phyloP scores from a whole-genome alignment of 2,888 invertebrate genomes.

The Merodon equestris region DNA sequence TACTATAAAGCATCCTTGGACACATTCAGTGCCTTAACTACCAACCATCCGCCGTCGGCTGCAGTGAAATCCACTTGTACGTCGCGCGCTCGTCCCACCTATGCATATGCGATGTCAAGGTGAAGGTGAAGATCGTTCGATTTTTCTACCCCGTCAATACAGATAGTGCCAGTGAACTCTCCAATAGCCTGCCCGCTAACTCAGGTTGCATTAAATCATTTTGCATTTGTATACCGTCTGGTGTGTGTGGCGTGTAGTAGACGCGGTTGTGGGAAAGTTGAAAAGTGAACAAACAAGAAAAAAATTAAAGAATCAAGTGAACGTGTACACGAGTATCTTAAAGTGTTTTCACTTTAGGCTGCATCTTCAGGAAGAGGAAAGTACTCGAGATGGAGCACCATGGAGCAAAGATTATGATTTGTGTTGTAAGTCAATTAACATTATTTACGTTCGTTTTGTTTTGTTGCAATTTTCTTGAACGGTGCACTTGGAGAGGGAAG shows the following conservation, averaged over 20 bases:
- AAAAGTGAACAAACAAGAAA: background rate
- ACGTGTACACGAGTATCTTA: conserved; percentile 1
- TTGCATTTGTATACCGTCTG: conserved; percentile 1
- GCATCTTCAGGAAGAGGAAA: background rate
- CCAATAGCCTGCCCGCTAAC: conserved; percentile 2
- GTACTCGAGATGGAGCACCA: conserved; percentile 7
- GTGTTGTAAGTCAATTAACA: conserved; percentile 30
- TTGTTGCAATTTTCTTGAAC: too few relatives aligned
- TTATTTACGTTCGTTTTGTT: background rate
- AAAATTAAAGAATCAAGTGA: background rate
- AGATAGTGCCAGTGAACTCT: conserved; percentile 34
- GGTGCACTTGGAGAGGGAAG: too few relatives aligned
- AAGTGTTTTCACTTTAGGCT: background rate
- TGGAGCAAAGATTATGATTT: conserved; percentile 13
- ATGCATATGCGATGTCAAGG: too few relatives aligned
- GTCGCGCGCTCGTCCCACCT: background rate
- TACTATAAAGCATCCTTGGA: background rate
- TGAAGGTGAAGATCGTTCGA: conserved; percentile 40
- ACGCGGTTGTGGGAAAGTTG: conserved; percentile 25
- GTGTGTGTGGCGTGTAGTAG: background rate
- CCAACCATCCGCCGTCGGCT: background rate
- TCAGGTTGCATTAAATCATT: conserved; percentile 21
- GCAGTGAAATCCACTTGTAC: conserved; percentile 1
- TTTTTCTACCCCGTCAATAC: background rate
- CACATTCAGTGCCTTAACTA: conserved; percentile 9